Base-by-base conservation (phyloP, 2,797 vertebrate genomes). In the Erpetoichthys calabaricus region DNA sequence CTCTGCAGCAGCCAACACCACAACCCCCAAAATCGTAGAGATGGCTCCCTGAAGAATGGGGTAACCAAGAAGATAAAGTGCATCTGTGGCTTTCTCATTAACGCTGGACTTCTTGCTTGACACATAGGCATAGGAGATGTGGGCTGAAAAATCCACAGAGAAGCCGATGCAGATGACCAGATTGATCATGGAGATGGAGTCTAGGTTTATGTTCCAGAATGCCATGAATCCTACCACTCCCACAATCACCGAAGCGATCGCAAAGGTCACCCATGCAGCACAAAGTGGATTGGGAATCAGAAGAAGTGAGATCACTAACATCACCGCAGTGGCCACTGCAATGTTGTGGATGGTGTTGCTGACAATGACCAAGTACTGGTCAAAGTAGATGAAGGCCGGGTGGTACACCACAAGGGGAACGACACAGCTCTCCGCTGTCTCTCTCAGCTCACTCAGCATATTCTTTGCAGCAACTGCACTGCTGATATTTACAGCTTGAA, bases 171-270 rank as follows among this genome's bases (percentile, higher is more conserved):
- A 85, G 57, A 83, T 79, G 6, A 82, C 73, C 58, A 84, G 67
- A 69, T 78, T 81, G 62, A 82, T 80, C 80, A 84, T 76, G 59
- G 81, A 81, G 64, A 82, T 74, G 57, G 72, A 80, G 60, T 85
- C 79, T 2, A 86, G 73, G 49, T 55, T 83, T 47, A 84, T 53
- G 0, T 59, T 56, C 81, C 90, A 90, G 51, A 87, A 80, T 0
- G 80, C 58, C 91, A 91, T 92, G 72, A 87, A 90, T 10, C 90
- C 89, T 0, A 74, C 65, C 42, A 94, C 85, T 0, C 89, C 89
- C 0, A 77, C 73, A 8, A 89, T 77, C 57, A 84, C 74, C 45
- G 81, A 84, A 42, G 64, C 68, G 61, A 84, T 81, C 5, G 80
- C 69, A 67, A 83, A 82, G 25, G 80, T 81, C 44, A 84, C 80